Evolutionary conservation across 2,888 invertebrate species (phyloP).

Genomic region (Ypsolopha scabrella): DNA sequence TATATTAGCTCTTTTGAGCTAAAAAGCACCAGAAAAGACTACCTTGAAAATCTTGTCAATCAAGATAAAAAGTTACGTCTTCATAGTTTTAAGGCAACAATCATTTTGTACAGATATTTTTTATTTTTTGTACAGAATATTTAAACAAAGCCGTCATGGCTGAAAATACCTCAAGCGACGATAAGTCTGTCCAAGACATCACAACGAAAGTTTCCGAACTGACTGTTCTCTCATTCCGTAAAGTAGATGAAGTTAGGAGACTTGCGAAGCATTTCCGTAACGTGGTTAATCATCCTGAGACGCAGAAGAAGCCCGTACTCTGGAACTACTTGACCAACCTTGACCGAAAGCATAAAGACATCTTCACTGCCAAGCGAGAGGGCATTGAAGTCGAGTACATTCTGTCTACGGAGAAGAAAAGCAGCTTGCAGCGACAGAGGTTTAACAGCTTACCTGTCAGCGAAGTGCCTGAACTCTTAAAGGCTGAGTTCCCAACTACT

Average conservation of each 20-base stretch:
- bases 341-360: slow-evolving; percentile 39
- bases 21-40: slow-evolving; percentile 10
- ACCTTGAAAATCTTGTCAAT: slow-evolving; percentile 18
- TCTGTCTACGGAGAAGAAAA: slow-evolving; percentile 59
- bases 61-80: slow-evolving; percentile 29
- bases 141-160: slow-evolving; percentile 13
- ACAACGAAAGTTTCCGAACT: slow-evolving; percentile 33
- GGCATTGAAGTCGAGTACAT: slow-evolving; percentile 57
- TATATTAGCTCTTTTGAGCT: slow-evolving; percentile 11
- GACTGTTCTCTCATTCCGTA: slow-evolving; percentile 49
- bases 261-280: slow-evolving; percentile 45
- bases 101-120: background rate
- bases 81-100: slow-evolving; percentile 19
- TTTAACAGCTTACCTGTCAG: slow-evolving; percentile 60
- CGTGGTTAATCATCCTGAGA: slow-evolving; percentile 41
- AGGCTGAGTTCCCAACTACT: slow-evolving; percentile 38
- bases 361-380: slow-evolving; percentile 45
- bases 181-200: slow-evolving; percentile 22
- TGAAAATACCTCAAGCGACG: slow-evolving; percentile 11
- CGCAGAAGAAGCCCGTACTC: slow-evolving; percentile 33
- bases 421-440: slow-evolving; percentile 49
- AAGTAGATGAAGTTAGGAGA: slow-evolving; percentile 47
- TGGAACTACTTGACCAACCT: slow-evolving; percentile 37
- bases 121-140: background rate
- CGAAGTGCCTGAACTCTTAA: slow-evolving; percentile 55